These are phyloP conservation scores for Maniola hyperantus DNA, from an alignment of 2,888 invertebrate species.

Conservation along the genomic window DNA sequence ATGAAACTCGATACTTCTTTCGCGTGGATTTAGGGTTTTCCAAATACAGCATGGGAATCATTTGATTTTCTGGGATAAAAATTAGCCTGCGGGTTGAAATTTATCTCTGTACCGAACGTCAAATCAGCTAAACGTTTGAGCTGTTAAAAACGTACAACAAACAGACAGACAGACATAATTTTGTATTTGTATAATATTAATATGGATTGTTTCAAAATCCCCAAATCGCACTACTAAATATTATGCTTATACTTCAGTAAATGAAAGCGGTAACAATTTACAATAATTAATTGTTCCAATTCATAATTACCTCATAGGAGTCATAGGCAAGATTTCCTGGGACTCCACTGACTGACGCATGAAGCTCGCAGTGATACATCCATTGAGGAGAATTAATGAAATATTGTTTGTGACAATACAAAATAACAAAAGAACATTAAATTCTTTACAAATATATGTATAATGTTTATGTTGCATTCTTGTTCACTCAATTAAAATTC, in stretches of 20 bases:
- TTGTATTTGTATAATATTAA: too few species aligned
- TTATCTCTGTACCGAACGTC: too few species aligned
- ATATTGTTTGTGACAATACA: conserved; percentile 7
- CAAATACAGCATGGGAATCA: too few species aligned
- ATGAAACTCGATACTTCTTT: too few species aligned
- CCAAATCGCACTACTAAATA: not conserved
- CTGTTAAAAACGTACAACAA: too few species aligned
- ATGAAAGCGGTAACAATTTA: conserved; percentile 2
- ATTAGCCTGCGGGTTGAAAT: too few species aligned
- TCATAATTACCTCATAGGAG: conserved; percentile 6
- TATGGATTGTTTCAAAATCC: not conserved
- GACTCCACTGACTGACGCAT: conserved; percentile 3
- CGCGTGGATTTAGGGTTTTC: too few species aligned
- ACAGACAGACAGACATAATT: too few species aligned
- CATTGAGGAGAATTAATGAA: conserved; percentile 3
- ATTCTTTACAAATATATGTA: not conserved
- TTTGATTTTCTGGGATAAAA: too few species aligned
- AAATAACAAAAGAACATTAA: conserved; percentile 1
- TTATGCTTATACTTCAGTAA: not conserved
- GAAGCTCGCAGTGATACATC: conserved; percentile 2
- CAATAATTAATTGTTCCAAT: conserved; percentile 9
- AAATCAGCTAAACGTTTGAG: too few species aligned
- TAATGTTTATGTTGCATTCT: not conserved
- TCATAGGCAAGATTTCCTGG: conserved; percentile 8
- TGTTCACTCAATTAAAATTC: conserved; percentile 11